phyloP scores from a whole-genome alignment of 2,888 invertebrate species.

The Drosophila longiperda region DNA sequence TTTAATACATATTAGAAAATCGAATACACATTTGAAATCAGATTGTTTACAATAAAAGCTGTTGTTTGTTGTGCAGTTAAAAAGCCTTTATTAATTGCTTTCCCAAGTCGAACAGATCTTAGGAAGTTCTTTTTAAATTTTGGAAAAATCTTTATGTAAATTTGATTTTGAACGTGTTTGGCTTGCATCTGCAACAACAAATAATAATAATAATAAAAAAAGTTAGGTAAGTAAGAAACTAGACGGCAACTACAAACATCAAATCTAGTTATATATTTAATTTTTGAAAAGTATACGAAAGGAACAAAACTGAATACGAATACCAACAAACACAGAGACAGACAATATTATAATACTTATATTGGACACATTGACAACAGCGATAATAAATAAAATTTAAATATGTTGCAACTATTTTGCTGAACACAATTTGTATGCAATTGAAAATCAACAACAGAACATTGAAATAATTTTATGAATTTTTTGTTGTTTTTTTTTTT shows the following conservation, averaged over 20 bases:
- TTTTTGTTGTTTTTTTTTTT: conserved; percentile 28
- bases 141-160: conserved; percentile 2
- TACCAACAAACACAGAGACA: conserved; percentile 41
- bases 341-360: conserved; percentile 34
- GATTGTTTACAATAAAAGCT: conserved; percentile 5
- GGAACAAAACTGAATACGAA: conserved; percentile 29
- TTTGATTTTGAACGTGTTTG: not conserved
- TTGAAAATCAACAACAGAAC: conserved; percentile 71
- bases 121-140: not conserved
- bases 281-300: conserved; percentile 7
- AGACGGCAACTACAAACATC: conserved; percentile 29
- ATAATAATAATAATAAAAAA: conserved; percentile 6
- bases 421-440: conserved; percentile 67
- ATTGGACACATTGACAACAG: conserved; percentile 64
- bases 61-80: conserved; percentile 49
- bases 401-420: conserved; percentile 61
- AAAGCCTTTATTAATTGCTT: conserved; percentile 36
- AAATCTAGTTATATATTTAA: conserved; percentile 12
- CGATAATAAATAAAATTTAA: conserved; percentile 61
- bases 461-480: conserved; percentile 40
- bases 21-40: conserved; percentile 3
- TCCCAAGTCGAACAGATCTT: not conserved
- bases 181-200: conserved; percentile 2
- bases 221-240: conserved; percentile 22
- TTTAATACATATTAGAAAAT: conserved; percentile 22